Evolutionary conservation across 2,888 invertebrate species (phyloP).

Genomic region (Amblyjoppa proteus): DNA sequence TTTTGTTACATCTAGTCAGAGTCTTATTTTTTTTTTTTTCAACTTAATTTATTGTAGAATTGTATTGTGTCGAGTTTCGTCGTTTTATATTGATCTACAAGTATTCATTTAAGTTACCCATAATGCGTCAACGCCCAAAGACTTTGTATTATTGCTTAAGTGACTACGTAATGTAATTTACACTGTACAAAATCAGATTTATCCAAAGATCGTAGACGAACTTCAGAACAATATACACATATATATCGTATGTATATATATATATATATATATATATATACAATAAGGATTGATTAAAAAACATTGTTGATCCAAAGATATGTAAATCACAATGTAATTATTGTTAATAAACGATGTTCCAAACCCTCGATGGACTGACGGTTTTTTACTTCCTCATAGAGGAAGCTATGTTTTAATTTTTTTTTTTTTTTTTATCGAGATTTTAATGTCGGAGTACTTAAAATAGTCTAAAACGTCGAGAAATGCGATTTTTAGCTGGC

Average conservation of each 20-base stretch:
- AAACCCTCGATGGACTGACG: slow-evolving; percentile 11
- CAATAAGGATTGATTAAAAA: background rate
- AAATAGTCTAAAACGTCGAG: too few species aligned
- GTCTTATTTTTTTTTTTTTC: slow-evolving; percentile 17
- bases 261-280: background rate
- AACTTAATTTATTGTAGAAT: slow-evolving; percentile 26
- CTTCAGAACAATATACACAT: background rate
- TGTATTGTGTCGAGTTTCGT: slow-evolving; percentile 3
- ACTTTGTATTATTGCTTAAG: slow-evolving; percentile 9
- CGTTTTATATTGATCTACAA: background rate
- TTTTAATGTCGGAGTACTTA: too few species aligned
- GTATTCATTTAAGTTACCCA: slow-evolving; percentile 30
- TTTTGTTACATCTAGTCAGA: slow-evolving; percentile 57
- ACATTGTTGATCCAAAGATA: slow-evolving; percentile 27
- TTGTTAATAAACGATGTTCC: slow-evolving; percentile 72
- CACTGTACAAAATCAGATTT: slow-evolving; percentile 3
- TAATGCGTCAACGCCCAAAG: slow-evolving; percentile 28
- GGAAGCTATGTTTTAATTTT: too few species aligned
- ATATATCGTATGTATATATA: background rate
- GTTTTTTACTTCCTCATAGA: background rate
- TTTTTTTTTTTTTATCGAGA: too few species aligned
- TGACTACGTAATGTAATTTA: background rate
- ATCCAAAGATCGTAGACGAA: slow-evolving; percentile 15
- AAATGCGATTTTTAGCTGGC: too few species aligned
- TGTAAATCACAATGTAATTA: slow-evolving; percentile 64